phyloP scores from a whole-genome alignment of 2,888 invertebrate species.

The Girardia tigrina region DNA sequence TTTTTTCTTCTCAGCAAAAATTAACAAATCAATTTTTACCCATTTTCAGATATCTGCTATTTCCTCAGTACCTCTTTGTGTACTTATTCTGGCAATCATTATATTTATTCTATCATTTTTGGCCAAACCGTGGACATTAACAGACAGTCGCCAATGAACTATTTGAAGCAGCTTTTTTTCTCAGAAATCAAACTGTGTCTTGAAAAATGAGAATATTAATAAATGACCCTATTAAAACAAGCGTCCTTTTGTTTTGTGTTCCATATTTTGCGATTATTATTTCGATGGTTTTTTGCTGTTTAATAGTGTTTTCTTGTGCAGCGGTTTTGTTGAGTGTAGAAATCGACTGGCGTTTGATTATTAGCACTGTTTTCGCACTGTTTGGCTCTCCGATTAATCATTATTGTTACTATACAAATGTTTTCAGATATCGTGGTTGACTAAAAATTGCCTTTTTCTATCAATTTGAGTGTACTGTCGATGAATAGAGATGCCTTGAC shows the following conservation, averaged over 20 bases:
- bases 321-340: no score
- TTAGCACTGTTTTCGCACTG: no score
- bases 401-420: no score
- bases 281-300: background rate
- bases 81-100: background rate
- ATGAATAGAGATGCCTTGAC: background rate
- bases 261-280: conserved; percentile 10
- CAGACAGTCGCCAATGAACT: background rate
- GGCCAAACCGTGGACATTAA: background rate
- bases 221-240: background rate
- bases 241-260: background rate
- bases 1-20: no score
- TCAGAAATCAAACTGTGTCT: background rate
- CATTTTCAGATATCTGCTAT: background rate
- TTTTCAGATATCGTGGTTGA: no score
- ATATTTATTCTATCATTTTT: background rate
- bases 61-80: background rate
- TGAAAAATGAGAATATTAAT: no score
- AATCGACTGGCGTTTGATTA: no score
- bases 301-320: no score
- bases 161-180: background rate
- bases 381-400: no score
- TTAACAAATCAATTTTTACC: no score
- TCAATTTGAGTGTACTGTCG: conserved; percentile 3
- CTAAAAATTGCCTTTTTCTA: background rate